A percentile compares a stretch with the other conserved stretches of the same genome.
Conservation (phyloP, 2,113 vertebrate species). For the Rhodinocichla rosea region DNA sequence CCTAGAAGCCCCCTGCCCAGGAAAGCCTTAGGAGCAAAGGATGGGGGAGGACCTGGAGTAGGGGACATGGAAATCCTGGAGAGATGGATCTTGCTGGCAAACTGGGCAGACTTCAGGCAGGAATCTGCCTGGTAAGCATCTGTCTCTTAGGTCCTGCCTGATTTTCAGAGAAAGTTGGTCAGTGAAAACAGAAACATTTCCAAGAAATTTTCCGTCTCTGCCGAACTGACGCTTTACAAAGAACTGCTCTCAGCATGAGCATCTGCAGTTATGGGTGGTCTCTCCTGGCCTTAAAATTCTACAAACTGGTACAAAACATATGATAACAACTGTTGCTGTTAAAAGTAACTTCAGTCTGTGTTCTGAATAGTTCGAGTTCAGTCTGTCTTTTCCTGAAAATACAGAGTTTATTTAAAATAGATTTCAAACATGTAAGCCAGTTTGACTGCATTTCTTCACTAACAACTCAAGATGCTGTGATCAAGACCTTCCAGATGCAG, state of each 20-base stretch:
- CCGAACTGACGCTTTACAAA: not conserved
- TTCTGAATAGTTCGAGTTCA: not conserved
- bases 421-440: not conserved
- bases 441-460: not conserved
- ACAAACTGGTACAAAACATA: not conserved
- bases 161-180: not conserved
- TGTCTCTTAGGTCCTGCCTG: not conserved
- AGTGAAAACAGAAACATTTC: not conserved
- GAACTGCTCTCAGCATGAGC: not conserved
- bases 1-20: not conserved
- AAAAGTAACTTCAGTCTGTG: not conserved
- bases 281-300: not conserved
- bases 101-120: not conserved
- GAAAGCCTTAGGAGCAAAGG: not conserved
- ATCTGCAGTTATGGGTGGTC: not conserved
- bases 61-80: not conserved
- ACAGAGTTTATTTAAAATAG: not conserved
- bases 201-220: not conserved
- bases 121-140: not conserved
- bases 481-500: not conserved
- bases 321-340: not conserved
- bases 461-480: not conserved
- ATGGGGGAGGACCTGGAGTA: fast-evolving
- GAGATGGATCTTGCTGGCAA: not conserved
- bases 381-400: not conserved